Base-by-base conservation (phyloP, 2,888 invertebrate genomes). In the Smittia sp. region DNA sequence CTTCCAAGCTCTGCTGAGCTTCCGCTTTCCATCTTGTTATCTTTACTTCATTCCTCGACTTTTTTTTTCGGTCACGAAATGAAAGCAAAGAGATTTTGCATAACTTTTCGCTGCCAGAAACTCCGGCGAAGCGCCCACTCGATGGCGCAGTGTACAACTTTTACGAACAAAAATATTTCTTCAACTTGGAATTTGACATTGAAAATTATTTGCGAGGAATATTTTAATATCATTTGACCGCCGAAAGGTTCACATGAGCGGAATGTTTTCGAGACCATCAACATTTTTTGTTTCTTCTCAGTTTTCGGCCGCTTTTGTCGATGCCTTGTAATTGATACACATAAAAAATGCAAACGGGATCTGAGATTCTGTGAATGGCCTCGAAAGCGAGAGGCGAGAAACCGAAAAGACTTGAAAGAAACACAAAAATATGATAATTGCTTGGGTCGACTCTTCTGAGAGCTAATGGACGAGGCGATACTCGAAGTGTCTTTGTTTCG, bases 351-450 rank as follows among this genome's bases (percentile, higher is more conserved):
- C 9, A 3, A 46, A 46, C 46, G 46, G 46, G 2, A 46, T 46
- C 15, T 46, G n/a, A 46, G 46, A 46, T 46, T 46, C n/a, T 46
- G 6, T 11, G n/a, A 46, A 3, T n/a, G n/a, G 11, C 15, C 46
- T n/a, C n/a, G 6, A 38, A 38, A 38, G 2, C 11, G n/a, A 1
- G n/a, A 46, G 11, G 15, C 11, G 46, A 46, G 15, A 15, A 46
- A n/a, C 46, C 46, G 6, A 18, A 18, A 3, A 7, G 22, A 4
- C 22, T 58, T 58, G 58, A 58, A 22, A 6, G 27, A 24, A 63
- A 18, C 6, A 54, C 9, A 63, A 63, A 63, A 27, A 27, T 63
- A 63, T 63, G 63, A 63, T 63, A 63, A 63, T 63, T 63, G 63
- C 4, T 25, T 25, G 63, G 63, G 63, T 27, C 22, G 63, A 22